Base-by-base conservation (phyloP, 2,113 vertebrate genomes). In the Eurypyga helias region DNA sequence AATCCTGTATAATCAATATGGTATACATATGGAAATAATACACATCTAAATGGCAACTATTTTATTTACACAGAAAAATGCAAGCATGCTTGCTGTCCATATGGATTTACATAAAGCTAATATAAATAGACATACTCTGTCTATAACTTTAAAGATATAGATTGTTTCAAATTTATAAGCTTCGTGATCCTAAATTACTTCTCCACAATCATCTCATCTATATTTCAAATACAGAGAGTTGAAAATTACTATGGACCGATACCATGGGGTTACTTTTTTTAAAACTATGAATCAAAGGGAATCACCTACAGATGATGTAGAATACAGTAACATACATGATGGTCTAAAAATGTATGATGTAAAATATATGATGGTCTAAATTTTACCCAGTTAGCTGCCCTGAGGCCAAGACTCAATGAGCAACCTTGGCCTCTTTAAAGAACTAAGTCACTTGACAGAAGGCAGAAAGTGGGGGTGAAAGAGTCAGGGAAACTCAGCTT, bases 11-110 rank as follows among this genome's bases (percentile, higher is more conserved):
- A 90, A 78, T 61, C 29, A 79, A 38, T 33, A 54, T 4, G 9
- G 4, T 43, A 61, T 83, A 73, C 51, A 36, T 13, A 86, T 29
- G 43, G 16, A 51, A 83, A 43, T 81, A 3, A 84, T 41, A 85
- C 7, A 61, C 65, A 60, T 14, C 36, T 91, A 33, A 86, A 43
- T 34, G 21, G 16, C 64, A 81, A 79, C 79, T 94, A 60, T 82
- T 96, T 95, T 36, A 67, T 87, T 96, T 78, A 52, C 58, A 76
- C 2, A 90, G 48, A 60, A 33, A 97, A 97, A 71, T 72, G 28
- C 14, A 84, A 84, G 55, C 41, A 71, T 62, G 60, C 78, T 64
- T 89, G 46, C 4, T 77, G 60, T 31, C 38, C 7, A 29, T 20
- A 78, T 13, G 17, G 15, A 92, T 89, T 77, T 75, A 82, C 16